Evolutionary conservation across 30 jellyfish, hydroid and myxozoan species (phyloP), one percentile per base, ranked within the genome.

Genomic region (Clytia hemisphaerica): DNA sequence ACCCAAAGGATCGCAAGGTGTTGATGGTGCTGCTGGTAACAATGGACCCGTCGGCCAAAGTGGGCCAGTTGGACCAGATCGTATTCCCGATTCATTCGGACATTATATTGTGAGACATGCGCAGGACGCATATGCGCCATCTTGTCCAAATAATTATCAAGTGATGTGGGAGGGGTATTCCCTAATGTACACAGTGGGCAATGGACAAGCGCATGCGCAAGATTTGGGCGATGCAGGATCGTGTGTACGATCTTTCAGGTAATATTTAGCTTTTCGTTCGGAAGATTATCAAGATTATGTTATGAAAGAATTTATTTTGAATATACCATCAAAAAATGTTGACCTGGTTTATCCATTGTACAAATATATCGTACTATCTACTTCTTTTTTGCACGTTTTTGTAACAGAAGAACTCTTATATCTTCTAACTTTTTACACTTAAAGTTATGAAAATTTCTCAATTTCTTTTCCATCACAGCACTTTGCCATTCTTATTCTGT

Each of bases 151-250:
- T 3, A 80, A 78, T 15, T 80, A 72, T 75, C 67, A 75, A 50
- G 65, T 48, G 37, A 71, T 88, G 28, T 88, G 97, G 97, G 71
- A 50, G 18, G 97, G 97, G 2, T 88, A 76, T 46, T 88, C 97
- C 34, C 70, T 88, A 75, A 26, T 88, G 58, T 88, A 79, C 55
- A 79, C 97, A 2, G 97, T 88, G 35, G 97, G 97, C 7, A 88
- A 88, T 74, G 94, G 94, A 34, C 80, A 58, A 74, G 85, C 94
- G n/a, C 89, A 78, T 69, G 94, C 88, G 0, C 97, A 88, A 37
- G 97, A 88, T 40, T 92, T 88, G 25, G 94, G 95, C 0, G 66
- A 80, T 79, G 94, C 97, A 33, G 97, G 97, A 0, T 88, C 97
- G 16, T 88, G 97, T 57, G 92, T 71, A 37, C 54, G 77, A 83